Conservation (phyloP, 2,797 vertebrate genomes). For the Spheniscus humboldti region DNA sequence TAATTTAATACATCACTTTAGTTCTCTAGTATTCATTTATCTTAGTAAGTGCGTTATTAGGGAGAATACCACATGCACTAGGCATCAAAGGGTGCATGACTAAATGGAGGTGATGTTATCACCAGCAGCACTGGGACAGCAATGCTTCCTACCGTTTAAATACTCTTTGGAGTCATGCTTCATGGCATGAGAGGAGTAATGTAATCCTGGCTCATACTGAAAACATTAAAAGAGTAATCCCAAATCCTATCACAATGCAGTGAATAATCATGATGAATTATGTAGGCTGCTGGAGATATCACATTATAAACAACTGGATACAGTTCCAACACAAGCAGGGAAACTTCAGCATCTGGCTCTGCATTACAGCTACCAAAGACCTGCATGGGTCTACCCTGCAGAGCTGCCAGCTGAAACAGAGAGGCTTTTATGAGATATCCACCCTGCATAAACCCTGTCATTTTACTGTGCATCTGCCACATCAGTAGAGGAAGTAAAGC, state of each 20-base stretch:
- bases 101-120: not conserved
- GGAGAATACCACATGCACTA: fast-evolving
- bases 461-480: fast-evolving
- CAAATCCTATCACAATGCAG: not conserved
- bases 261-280: not conserved
- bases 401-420: not conserved
- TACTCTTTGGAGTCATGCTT: not conserved
- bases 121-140: not conserved
- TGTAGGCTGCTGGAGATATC: not conserved
- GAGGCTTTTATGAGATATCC: not conserved
- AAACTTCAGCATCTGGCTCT: not conserved
- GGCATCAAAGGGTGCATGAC: not conserved
- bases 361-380: too few relatives aligned
- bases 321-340: not conserved
- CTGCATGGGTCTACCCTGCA: not conserved
- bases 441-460: not conserved
- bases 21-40: not conserved
- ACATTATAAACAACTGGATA: not conserved
- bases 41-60: not conserved
- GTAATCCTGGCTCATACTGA: not conserved
- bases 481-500: fast-evolving
- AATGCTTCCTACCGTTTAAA: not conserved
- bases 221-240: not conserved
- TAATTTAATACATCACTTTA: not conserved
- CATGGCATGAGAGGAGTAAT: not conserved